Percentiles rank a stretch among this genome's conserved stretches.
Evolutionary conservation across 1,140 invertebrate species (phyloP).

Genomic region (Spodoptera litura): DNA sequence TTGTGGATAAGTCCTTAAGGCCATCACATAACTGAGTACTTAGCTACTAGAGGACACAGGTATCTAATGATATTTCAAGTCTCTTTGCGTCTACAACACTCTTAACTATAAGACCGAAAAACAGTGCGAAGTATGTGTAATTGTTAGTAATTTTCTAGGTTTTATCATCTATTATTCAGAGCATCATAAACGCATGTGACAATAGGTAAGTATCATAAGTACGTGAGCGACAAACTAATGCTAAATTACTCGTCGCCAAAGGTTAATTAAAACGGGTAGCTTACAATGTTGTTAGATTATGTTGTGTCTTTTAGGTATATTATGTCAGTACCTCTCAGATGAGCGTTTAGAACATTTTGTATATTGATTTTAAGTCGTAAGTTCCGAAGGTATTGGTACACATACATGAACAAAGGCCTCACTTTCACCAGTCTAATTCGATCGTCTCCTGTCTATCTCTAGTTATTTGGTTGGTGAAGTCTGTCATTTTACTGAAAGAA

Average conservation of each 20-base stretch:
- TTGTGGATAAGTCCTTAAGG: background rate
- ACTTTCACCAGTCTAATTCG: too few relatives aligned
- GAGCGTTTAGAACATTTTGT: background rate
- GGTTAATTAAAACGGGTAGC: conserved; percentile 13
- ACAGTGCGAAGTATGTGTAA: conserved; percentile 35
- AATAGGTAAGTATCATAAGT: background rate
- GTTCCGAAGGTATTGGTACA: too few relatives aligned
- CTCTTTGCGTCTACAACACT: background rate
- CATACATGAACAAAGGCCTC: too few relatives aligned
- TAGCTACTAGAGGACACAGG: too few relatives aligned
- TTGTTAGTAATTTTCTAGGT: conserved; percentile 34
- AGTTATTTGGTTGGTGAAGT: too few relatives aligned
- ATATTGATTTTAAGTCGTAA: background rate
- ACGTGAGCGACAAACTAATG: conserved; percentile 30
- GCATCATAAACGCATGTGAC: conserved; percentile 10
- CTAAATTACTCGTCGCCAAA: conserved; percentile 17
- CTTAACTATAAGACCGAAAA: background rate
- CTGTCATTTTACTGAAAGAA: too few relatives aligned
- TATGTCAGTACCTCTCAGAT: background rate
- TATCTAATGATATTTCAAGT: too few relatives aligned
- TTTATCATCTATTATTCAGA: conserved; percentile 28
- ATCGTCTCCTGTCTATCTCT: too few relatives aligned
- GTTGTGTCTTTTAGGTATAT: background rate
- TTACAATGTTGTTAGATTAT: conserved; percentile 23
- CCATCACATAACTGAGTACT: background rate